Conservation (phyloP, 2,888 invertebrate species). For the Scaptomyza tumidula region DNA sequence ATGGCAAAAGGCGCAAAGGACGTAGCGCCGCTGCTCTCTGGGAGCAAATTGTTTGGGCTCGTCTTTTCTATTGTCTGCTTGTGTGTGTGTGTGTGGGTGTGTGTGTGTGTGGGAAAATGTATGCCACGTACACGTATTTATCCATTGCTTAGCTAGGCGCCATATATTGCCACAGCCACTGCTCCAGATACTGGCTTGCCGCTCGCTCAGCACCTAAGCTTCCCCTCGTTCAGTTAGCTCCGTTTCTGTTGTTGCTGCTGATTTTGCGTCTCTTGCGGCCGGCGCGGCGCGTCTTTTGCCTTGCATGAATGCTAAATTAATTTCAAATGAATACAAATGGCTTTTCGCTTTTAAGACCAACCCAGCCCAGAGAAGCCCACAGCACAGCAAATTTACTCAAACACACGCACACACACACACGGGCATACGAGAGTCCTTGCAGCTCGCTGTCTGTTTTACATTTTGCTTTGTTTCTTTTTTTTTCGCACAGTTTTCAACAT, state of each 20-base stretch:
- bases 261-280: slow-evolving; percentile 59
- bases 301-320: slow-evolving; percentile 80
- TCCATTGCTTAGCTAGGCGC: slow-evolving; percentile 78
- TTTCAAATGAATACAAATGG: slow-evolving; percentile 80
- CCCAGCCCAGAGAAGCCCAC: slow-evolving; percentile 38
- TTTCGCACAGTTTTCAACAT: slow-evolving; percentile 59
- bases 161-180: slow-evolving; percentile 62
- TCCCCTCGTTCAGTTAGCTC: not conserved
- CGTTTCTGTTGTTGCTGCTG: slow-evolving; percentile 49
- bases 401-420: slow-evolving; percentile 9
- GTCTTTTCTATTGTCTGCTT: slow-evolving; percentile 35
- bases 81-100: not conserved
- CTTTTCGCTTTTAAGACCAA: slow-evolving; percentile 78
- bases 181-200: slow-evolving; percentile 13
- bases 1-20: slow-evolving; percentile 45
- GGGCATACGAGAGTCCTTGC: slow-evolving; percentile 34
- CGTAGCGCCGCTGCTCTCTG: slow-evolving; percentile 27
- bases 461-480: slow-evolving; percentile 65
- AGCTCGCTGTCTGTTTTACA: slow-evolving; percentile 70
- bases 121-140: slow-evolving; percentile 80
- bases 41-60: slow-evolving; percentile 48
- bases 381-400: slow-evolving; percentile 45
- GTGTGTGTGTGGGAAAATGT: slow-evolving; percentile 55
- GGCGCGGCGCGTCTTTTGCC: slow-evolving; percentile 54
- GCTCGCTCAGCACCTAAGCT: slow-evolving; percentile 3